Evolutionary conservation across 1,140 invertebrate species (phyloP).

Genomic region (Drosophila saltans): DNA sequence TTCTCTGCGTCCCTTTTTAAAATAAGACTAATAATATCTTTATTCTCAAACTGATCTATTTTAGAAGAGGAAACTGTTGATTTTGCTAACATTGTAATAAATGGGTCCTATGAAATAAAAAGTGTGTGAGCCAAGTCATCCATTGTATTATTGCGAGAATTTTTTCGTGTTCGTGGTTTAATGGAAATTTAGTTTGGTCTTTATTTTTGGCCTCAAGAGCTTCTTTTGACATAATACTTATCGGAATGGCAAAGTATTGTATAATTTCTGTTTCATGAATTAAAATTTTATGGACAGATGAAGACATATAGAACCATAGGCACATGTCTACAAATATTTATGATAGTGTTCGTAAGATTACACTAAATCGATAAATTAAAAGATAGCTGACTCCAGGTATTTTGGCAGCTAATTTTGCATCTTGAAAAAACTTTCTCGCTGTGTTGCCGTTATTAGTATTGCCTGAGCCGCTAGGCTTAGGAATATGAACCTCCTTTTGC

Average conservation of each 20-base stretch:
- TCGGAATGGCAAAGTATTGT: conserved; percentile 3
- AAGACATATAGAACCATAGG: too few species aligned
- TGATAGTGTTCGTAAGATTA: too few species aligned
- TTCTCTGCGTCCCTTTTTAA: not conserved
- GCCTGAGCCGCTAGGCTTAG: too few species aligned
- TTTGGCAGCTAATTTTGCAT: too few species aligned
- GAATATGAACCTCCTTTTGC: too few species aligned
- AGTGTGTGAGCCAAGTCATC: not conserved
- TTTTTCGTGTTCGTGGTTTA: conserved; percentile 6
- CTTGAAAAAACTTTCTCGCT: too few species aligned
- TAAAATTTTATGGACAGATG: conserved; percentile 1
- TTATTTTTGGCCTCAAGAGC: too few species aligned
- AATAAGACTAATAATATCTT: conserved; percentile 1
- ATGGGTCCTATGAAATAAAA: conserved; percentile 7
- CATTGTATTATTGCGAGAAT: not conserved
- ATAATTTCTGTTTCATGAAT: not conserved
- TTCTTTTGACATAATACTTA: conserved; percentile 4
- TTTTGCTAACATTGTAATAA: not conserved
- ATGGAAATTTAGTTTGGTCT: not conserved
- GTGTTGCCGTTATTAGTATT: too few species aligned
- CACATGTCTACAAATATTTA: too few species aligned
- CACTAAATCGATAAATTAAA: too few species aligned
- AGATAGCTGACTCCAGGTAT: too few species aligned
- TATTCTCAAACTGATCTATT: not conserved
- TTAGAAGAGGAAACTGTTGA: not conserved